Base-by-base conservation (phyloP, 2,888 invertebrate species). In the Sturmia bella region DNA sequence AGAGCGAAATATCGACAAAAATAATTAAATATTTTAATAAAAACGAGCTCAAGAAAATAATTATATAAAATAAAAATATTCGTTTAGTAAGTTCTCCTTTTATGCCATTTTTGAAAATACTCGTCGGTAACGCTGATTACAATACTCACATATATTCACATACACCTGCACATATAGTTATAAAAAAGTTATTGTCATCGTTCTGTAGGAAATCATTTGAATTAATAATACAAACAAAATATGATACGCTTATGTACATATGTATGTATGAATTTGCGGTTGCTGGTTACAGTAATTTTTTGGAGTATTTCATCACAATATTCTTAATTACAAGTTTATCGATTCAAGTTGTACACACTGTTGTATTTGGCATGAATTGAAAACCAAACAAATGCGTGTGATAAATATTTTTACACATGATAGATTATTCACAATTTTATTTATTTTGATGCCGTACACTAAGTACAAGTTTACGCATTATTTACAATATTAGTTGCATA, bases 361-460 rank as follows among this genome's bases (percentile, higher is more conserved):
- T 56, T 17, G 12, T 4, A 32, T 12, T 56, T 37, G 56, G 17
- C 17, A 63, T 9, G 54, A n/a, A 61, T 27, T 66, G 41, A 37
- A 70, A 79, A 69, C 79, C 79, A n/a, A 61, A 63, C 61, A 79
- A 79, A 73, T 79, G 79, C 79, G 79, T 79, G 72, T 79, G 72
- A 79, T 27, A 77, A 69, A 76, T 61, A 68, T 50, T 52, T 66
- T 68, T 52, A 61, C 48, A 52, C 75, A 13, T 52, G 24, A 66
- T 12, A 1, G 52, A 37, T 50, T 50, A 45, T 7, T 7, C 9
- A 17, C 3, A 24, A 43, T 61, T 45, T 54, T 39, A 0, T 21
- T 52, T 32, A 4, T 32, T 7, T 32, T 32, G 9, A 32, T 32
- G 32, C 9, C 7, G 9, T 7, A 32, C 32, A 6, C 5, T 32